Evolutionary conservation across 2,888 invertebrate genomes (phyloP).

Genomic region (Spilarctia lutea): DNA sequence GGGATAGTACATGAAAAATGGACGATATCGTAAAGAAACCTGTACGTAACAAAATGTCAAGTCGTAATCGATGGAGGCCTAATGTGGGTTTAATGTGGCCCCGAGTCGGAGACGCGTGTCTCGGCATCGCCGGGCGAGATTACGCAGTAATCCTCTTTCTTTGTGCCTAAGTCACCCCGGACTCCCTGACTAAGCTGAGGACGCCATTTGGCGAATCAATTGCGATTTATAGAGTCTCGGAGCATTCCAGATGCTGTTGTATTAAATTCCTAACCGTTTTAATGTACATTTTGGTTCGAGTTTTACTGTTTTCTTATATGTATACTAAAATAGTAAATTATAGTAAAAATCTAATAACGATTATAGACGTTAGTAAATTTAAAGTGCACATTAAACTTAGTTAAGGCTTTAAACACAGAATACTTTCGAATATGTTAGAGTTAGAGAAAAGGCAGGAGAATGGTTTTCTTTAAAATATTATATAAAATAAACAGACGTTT

Average conservation of each 20-base stretch:
- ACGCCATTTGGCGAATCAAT: constrained; percentile 66
- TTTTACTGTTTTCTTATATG: background rate
- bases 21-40: constrained; percentile 55
- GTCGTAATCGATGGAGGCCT: constrained; percentile 76
- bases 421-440: too few relatives aligned
- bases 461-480: too few relatives aligned
- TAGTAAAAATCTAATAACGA: background rate
- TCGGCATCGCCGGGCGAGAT: constrained; percentile 73
- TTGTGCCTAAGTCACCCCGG: constrained; percentile 74
- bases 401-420: background rate
- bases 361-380: background rate
- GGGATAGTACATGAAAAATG: constrained; percentile 30
- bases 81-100: constrained; percentile 80
- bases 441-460: background rate
- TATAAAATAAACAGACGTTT: background rate
- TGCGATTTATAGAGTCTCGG: constrained; percentile 62
- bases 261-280: constrained; percentile 37
- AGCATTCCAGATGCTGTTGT: constrained; percentile 39
- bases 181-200: constrained; percentile 60
- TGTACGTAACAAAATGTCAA: constrained; percentile 65
- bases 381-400: background rate
- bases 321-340: background rate
- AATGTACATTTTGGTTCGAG: background rate
- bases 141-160: constrained; percentile 78
- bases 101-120: constrained; percentile 73